phyloP scores from a whole-genome alignment of 2,888 invertebrate genomes.

The Hermaeophaga mercurialis region DNA sequence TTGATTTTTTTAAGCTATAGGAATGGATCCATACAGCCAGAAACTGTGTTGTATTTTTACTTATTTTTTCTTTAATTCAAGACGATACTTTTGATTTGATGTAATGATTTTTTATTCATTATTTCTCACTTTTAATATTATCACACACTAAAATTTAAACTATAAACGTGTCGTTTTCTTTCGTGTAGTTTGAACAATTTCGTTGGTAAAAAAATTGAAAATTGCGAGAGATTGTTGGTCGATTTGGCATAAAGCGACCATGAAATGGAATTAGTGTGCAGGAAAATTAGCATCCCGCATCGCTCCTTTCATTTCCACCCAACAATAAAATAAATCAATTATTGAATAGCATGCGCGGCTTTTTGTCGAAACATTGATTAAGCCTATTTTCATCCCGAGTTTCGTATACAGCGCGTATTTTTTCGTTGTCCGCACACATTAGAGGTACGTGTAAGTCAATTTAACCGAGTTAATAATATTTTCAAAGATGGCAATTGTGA shows the following conservation, averaged over 20 bases:
- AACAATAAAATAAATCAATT: slow-evolving; percentile 25
- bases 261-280: slow-evolving; percentile 20
- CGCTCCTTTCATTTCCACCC: slow-evolving; percentile 9
- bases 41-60: no score
- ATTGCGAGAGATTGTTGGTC: not conserved
- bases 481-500: not conserved
- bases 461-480: not conserved
- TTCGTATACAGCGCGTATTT: not conserved
- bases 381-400: slow-evolving; percentile 3
- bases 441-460: not conserved
- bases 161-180: no score
- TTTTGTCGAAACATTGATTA: slow-evolving; percentile 17
- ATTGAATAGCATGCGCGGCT: slow-evolving; percentile 16
- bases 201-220: not conserved
- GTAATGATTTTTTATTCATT: no score
- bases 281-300: slow-evolving; percentile 13
- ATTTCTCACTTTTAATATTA: no score
- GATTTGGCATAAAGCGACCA: not conserved
- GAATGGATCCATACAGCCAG: no score
- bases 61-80: no score
- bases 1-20: no score
- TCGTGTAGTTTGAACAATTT: no score
- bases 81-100: no score
- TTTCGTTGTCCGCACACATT: not conserved
- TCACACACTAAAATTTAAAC: no score